phyloP scores from a whole-genome alignment of 2,797 vertebrate species.

The Thamnophis elegans region DNA sequence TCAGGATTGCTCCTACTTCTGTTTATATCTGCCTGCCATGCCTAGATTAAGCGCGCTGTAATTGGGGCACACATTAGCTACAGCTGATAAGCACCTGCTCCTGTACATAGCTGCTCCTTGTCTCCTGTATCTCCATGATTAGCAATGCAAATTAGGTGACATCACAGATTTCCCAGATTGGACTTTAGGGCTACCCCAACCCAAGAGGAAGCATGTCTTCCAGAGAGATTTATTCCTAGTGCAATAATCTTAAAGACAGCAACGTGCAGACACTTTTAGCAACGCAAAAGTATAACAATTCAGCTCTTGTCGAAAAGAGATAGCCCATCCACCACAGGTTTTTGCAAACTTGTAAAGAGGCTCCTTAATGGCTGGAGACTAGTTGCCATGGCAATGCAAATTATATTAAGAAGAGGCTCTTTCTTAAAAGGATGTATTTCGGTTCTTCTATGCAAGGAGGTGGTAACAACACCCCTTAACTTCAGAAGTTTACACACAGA shows the following conservation, averaged over 20 bases:
- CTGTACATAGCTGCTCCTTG: neutral
- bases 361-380: neutral
- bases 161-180: neutral
- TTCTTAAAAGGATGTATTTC: neutral
- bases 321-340: neutral
- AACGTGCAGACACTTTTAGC: neutral
- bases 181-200: neutral
- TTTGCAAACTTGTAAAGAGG: neutral
- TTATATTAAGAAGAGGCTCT: constrained; percentile 1
- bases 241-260: neutral
- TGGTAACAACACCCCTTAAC: neutral
- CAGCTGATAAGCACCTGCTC: neutral
- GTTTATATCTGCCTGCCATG: neutral
- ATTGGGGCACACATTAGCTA: neutral
- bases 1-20: neutral
- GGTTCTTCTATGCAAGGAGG: neutral
- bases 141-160: neutral
- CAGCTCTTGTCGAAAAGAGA: neutral
- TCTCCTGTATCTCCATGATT: neutral
- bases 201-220: neutral
- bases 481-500: neutral
- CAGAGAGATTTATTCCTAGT: neutral
- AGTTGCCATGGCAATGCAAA: constrained; percentile 26
- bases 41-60: neutral
- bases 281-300: neutral